phyloP scores from a whole-genome alignment of 1,140 invertebrate genomes.

The Eriosoma lanigerum region DNA sequence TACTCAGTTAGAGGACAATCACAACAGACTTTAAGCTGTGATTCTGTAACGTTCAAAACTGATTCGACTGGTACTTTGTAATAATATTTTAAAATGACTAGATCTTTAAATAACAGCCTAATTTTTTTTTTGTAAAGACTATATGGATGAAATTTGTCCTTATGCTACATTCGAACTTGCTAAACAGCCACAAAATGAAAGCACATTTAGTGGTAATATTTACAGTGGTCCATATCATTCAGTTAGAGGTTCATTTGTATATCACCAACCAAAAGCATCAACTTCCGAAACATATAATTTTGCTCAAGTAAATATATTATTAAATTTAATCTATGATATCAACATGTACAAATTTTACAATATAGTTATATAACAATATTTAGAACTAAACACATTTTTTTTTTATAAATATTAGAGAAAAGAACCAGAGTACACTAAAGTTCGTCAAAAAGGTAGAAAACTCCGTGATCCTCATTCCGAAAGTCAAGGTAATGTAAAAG shows the following conservation, averaged over 20 bases:
- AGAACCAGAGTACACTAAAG: constrained; percentile 79
- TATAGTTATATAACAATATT: no score
- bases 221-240: constrained; percentile 82
- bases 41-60: constrained; percentile 62
- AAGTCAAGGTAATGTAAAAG: constrained; percentile 68
- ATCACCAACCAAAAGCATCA: constrained; percentile 72
- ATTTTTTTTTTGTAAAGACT: constrained; percentile 64
- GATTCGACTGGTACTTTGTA: constrained; percentile 57
- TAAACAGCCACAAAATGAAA: constrained; percentile 81
- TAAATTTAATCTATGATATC: not conserved
- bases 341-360: no score
- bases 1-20: constrained; percentile 61
- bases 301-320: constrained; percentile 60
- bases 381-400: not conserved
- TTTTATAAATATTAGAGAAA: constrained; percentile 69
- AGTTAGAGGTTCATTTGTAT: constrained; percentile 84
- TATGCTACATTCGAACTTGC: constrained; percentile 88
- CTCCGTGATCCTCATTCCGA: constrained; percentile 75
- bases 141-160: constrained; percentile 87
- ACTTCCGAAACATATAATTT: constrained; percentile 63
- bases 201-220: constrained; percentile 84
- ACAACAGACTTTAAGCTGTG: constrained; percentile 57
- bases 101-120: not conserved
- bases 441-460: constrained; percentile 74
- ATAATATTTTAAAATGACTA: not conserved